Percentiles rank a stretch among this genome's conserved stretches.
Evolutionary conservation across 2,113 vertebrate genomes (phyloP).

Genomic region (Ophthalmolycus amberensis): DNA sequence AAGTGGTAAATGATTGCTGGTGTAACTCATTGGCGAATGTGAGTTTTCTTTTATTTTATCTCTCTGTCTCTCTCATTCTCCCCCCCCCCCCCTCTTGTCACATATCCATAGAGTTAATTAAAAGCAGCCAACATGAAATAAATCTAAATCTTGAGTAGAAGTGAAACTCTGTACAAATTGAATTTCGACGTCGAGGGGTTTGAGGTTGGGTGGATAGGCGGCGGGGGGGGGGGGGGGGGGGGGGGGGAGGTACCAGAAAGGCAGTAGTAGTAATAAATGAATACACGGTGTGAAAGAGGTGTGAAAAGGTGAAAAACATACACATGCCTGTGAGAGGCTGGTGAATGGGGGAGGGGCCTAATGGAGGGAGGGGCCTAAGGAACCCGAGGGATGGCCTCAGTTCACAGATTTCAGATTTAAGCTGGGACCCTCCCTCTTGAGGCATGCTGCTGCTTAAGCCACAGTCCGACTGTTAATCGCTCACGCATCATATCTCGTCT

Average conservation of each 20-base stretch:
- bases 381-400: conserved; percentile 8
- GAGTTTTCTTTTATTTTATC: conserved; percentile 92
- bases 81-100: conserved; percentile 81
- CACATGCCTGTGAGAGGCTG: conserved; percentile 28
- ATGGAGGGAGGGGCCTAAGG: background rate
- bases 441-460: background rate
- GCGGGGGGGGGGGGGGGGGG: background rate
- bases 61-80: conserved; percentile 69
- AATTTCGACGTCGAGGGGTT: conserved; percentile 88
- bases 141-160: conserved; percentile 94
- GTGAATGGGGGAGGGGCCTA: conserved; percentile 14
- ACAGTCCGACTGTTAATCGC: background rate
- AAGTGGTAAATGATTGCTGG: conserved; percentile 95
- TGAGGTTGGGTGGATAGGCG: conserved; percentile 56
- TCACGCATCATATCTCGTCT: background rate
- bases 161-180: conserved; percentile 95
- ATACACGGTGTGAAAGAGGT: conserved; percentile 61
- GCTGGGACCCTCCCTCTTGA: background rate
- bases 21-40: conserved; percentile 87
- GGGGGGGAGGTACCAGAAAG: background rate
- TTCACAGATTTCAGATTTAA: conserved; percentile 13
- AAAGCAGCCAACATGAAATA: conserved; percentile 95
- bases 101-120: conserved; percentile 96
- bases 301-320: conserved; percentile 64
- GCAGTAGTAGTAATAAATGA: conserved; percentile 62